Evolutionary conservation across 2,113 vertebrate genomes (phyloP), one percentile per base, ranked within the genome.

Genomic region (Perognathus longimembris): DNA sequence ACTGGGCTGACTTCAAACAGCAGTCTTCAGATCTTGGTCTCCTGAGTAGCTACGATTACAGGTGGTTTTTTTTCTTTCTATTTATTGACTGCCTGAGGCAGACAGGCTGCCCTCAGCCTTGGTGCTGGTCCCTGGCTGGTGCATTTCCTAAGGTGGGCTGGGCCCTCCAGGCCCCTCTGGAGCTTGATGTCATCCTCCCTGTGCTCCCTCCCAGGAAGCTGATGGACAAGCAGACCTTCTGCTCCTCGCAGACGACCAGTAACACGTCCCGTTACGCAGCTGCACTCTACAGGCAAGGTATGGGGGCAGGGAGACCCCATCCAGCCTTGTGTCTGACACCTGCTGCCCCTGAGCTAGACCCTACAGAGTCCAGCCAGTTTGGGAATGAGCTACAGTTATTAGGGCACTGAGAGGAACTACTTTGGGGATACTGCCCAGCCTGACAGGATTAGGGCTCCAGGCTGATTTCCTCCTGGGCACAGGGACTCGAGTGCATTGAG

Each of bases 141-240:
- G 59, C 59, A 7, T 34, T 61, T 64, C 22, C 66, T 36, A 30
- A 3, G 7, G 14, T 21, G 30, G 77, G 1, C 26, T 28, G 26
- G 34, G 36, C 21, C 17, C 28, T 2, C 32, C 42, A 4, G 74
- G 28, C 54, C 32, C 26, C 28, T 38, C 61, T 61, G 59, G 73
- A 30, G 6, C 67, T 45, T 80, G 32, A 94, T 3, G 0, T 20
- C 1, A 0, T 88, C 85, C 74, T 75, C 94, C 40, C 70, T 96
- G 42, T 95, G 2, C 88, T 96, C 96, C 0, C 96, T 96, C 96
- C 0, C 96, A 99, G 99, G 97, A 99, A 99, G 97, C 97, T 99
- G 97, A 99, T 99, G 99, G 99, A 99, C 97, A 99, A 99, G 82
- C 99, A 99, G 95, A 98, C 98, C 1, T 99, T 99, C 96, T 98